A percentile compares a stretch with the other conserved stretches of the same genome.
phyloP scores from a whole-genome alignment of 2,888 invertebrate species.

The Cephus sareptanus region DNA sequence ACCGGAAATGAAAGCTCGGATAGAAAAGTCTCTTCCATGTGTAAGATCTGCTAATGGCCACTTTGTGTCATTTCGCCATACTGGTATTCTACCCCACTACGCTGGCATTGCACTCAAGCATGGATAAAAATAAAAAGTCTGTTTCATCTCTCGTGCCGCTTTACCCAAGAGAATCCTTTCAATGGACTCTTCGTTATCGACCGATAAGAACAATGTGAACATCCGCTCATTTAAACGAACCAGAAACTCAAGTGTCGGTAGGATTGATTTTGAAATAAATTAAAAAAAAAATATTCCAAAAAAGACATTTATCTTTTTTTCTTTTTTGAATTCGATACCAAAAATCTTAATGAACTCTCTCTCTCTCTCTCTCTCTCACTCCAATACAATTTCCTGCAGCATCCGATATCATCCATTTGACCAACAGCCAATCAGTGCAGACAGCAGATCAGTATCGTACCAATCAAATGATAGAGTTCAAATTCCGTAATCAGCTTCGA shows the following conservation, averaged over 20 bases:
- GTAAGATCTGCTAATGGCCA: not conserved
- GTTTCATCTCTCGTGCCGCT: not conserved
- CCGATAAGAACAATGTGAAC: not conserved
- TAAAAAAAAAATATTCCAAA: not conserved
- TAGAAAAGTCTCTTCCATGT: not conserved
- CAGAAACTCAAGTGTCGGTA: not conserved
- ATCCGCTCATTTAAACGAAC: not conserved
- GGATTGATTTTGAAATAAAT: not conserved
- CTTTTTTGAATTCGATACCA: not conserved
- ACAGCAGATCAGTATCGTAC: not conserved
- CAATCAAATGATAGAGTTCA: not conserved
- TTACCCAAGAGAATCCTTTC: not conserved
- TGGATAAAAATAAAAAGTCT: not conserved
- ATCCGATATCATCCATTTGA: not conserved
- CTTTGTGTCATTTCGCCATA: not conserved
- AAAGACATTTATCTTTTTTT: slow-evolving; percentile 2
- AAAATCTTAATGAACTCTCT: too few relatives aligned
- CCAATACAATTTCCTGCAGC: not conserved
- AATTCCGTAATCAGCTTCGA: not conserved
- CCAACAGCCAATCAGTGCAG: not conserved
- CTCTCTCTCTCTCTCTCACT: not conserved
- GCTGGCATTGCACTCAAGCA: not conserved
- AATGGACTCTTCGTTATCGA: not conserved
- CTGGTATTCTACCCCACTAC: not conserved
- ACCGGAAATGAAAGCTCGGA: not conserved